Evolutionary conservation across 2,888 invertebrate genomes (phyloP).

Genomic region (Dichetophora obliterata): DNA sequence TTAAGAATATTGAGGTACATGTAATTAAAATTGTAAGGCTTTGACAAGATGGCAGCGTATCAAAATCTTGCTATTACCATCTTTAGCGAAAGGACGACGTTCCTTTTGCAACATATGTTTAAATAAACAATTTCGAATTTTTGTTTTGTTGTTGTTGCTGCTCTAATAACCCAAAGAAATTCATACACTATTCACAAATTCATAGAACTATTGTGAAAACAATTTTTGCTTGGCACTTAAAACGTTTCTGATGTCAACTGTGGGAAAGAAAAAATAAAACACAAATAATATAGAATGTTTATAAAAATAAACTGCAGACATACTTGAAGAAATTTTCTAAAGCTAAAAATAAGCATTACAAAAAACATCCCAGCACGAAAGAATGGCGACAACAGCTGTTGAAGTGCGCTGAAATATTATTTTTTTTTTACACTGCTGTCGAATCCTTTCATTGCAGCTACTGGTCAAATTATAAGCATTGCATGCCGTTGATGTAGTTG

Average conservation of each 20-base stretch:
- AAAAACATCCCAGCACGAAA: neutral
- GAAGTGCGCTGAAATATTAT: slow-evolving; percentile 26
- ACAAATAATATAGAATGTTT: neutral
- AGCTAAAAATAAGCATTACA: neutral
- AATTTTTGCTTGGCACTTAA: slow-evolving; percentile 16
- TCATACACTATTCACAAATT: slow-evolving; percentile 16
- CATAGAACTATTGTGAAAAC: slow-evolving; percentile 22
- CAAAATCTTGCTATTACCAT: neutral
- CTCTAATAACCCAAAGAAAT: neutral
- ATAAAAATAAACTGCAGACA: neutral
- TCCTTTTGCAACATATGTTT: neutral
- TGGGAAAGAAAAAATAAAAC: neutral
- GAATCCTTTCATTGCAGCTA: neutral
- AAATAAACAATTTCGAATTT: neutral
- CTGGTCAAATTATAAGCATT: neutral
- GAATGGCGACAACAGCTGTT: slow-evolving; percentile 35
- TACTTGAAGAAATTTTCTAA: neutral
- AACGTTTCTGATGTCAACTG: neutral
- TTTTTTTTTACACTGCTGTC: slow-evolving; percentile 7
- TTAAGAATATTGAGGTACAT: neutral
- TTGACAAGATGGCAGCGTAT: neutral
- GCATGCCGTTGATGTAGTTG: slow-evolving; percentile 9
- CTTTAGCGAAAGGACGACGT: neutral
- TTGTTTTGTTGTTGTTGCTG: neutral
- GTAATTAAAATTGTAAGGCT: slow-evolving; percentile 5